These are phyloP conservation scores for Argyrosomus japonicus DNA, from an alignment of 2,113 vertebrate genomes.

Conservation along the genomic window DNA sequence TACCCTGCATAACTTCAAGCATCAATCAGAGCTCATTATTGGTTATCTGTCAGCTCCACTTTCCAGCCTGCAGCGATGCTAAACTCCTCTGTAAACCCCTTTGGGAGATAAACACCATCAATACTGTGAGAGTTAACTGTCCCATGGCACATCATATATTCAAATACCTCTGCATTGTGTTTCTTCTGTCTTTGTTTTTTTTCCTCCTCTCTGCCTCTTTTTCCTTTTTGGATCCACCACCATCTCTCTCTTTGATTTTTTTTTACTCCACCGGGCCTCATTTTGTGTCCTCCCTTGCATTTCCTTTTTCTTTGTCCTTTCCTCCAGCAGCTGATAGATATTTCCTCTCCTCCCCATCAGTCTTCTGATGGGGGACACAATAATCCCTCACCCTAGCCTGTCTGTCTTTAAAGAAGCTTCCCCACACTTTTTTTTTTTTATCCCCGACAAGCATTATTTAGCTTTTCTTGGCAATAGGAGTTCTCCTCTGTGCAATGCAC, in stretches of 20 bases:
- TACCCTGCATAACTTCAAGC: slow-evolving; percentile 29
- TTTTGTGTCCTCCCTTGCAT: slow-evolving; percentile 25
- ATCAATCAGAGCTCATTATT: slow-evolving; percentile 64
- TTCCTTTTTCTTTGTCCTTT: slow-evolving; percentile 20
- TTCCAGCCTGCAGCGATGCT: slow-evolving; percentile 50
- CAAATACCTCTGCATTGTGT: slow-evolving; percentile 41
- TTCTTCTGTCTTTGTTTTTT: not conserved
- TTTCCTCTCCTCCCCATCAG: slow-evolving; percentile 39
- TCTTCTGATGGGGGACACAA: slow-evolving; percentile 34
- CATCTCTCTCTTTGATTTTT: slow-evolving; percentile 19
- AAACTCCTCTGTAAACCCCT: slow-evolving; percentile 46
- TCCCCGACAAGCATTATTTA: slow-evolving; percentile 31
- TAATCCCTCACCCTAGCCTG: slow-evolving; percentile 57
- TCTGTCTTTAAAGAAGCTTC: slow-evolving; percentile 32
- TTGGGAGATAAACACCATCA: slow-evolving; percentile 65
- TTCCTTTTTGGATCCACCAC: slow-evolving; percentile 2
- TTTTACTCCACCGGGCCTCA: slow-evolving; percentile 1
- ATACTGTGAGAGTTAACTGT: slow-evolving; percentile 42
- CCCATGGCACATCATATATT: slow-evolving; percentile 48
- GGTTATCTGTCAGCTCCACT: slow-evolving; percentile 59
- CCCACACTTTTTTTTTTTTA: slow-evolving; percentile 9
- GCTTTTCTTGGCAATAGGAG: slow-evolving; percentile 22
- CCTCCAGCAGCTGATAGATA: slow-evolving; percentile 36
- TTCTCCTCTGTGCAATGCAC: not conserved
- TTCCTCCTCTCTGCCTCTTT: slow-evolving; percentile 7